phyloP scores from a whole-genome alignment of 2,797 vertebrate genomes.

The Coracias cyanogaster region DNA sequence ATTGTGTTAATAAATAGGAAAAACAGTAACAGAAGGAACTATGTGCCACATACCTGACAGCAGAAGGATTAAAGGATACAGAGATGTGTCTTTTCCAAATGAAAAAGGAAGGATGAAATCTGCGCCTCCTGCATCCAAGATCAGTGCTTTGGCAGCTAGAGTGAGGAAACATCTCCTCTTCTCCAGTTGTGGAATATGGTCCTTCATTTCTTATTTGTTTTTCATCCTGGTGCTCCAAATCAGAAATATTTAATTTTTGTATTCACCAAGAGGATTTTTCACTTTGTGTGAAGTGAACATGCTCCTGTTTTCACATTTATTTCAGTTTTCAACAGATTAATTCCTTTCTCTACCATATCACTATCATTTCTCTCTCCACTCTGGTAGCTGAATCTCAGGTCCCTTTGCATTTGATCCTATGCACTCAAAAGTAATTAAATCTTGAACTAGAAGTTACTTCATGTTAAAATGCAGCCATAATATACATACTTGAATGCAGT shows the following conservation, averaged over 20 bases:
- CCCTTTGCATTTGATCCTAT: background rate
- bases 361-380: background rate
- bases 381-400: background rate
- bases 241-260: background rate
- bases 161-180: background rate
- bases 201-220: background rate
- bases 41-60: fast-evolving
- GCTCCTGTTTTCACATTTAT: background rate
- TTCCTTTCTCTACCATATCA: background rate
- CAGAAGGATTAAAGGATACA: background rate
- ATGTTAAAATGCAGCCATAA: background rate
- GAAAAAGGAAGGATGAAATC: background rate
- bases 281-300: background rate
- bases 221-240: background rate
- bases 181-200: background rate
- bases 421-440: background rate
- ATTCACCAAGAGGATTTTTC: background rate
- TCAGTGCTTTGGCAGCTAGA: background rate
- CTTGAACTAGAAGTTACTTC: background rate
- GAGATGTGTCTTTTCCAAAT: background rate
- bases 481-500: background rate
- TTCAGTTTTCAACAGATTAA: background rate
- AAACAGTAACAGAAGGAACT: background rate
- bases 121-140: background rate
- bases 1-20: background rate